Conservation (phyloP, 2,113 vertebrate genomes). For the Pteropus alecto region DNA sequence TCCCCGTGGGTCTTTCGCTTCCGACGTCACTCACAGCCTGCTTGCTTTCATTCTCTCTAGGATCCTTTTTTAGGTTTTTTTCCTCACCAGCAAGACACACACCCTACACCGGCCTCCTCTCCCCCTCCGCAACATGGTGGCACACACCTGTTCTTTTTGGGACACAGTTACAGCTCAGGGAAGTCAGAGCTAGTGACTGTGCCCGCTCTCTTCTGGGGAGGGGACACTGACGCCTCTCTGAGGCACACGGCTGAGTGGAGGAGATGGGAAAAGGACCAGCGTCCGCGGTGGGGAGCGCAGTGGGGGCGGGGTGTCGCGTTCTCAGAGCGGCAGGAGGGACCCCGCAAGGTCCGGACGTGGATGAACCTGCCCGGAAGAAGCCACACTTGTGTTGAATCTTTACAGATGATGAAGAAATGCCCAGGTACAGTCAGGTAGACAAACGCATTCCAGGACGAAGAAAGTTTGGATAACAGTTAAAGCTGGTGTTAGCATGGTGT, state of each 20-base stretch:
- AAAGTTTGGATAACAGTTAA: too few species aligned
- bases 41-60: background rate
- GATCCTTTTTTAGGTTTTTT: background rate
- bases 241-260: background rate
- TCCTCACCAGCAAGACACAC: too few species aligned
- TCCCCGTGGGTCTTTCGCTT: too few species aligned
- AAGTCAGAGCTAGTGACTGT: fast-evolving
- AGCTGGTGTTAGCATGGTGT: background rate
- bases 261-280: fast-evolving
- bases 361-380: too few species aligned
- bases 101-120: too few species aligned
- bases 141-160: background rate
- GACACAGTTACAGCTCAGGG: too few species aligned
- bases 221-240: fast-evolving
- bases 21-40: background rate
- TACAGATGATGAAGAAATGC: fast-evolving
- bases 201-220: background rate
- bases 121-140: fast-evolving
- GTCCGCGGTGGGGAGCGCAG: fast-evolving
- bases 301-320: too few species aligned
- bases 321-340: background rate
- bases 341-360: fast-evolving
- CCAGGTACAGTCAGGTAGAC: background rate
- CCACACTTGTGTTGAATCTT: background rate
- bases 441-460: background rate